phyloP scores from a whole-genome alignment of 2,113 vertebrate genomes.

The Leuciscus idus region DNA sequence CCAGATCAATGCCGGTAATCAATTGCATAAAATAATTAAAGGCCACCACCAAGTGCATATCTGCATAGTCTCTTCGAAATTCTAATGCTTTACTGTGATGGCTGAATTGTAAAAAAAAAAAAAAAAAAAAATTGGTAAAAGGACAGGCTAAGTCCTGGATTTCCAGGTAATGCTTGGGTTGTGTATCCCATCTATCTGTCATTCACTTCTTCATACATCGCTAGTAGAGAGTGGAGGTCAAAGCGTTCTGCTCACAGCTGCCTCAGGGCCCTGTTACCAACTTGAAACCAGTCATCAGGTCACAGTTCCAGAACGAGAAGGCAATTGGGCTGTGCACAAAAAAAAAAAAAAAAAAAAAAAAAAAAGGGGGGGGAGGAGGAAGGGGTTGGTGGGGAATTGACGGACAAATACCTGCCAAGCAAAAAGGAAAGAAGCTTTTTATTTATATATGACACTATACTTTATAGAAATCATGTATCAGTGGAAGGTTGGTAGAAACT shows the following conservation, averaged over 20 bases:
- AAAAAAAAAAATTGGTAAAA: background rate
- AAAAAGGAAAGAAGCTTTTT: background rate
- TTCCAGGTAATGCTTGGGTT: conserved; percentile 49
- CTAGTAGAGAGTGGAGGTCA: conserved; percentile 37
- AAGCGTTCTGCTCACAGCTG: conserved; percentile 30
- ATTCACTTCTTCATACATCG: conserved; percentile 46
- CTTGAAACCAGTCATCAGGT: conserved; percentile 27
- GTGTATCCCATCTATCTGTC: conserved; percentile 45
- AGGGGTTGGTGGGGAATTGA: background rate
- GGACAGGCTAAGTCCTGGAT: conserved; percentile 49
- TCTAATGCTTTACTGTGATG: conserved; percentile 50
- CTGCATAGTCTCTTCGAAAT: conserved; percentile 33
- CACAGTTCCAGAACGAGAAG: conserved; percentile 23
- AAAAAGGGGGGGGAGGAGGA: background rate
- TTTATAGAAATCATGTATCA: too few relatives aligned
- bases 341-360: background rate
- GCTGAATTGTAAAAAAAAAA: conserved; percentile 42
- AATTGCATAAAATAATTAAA: conserved; percentile 43
- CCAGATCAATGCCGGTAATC: conserved; percentile 44
- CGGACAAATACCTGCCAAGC: conserved; percentile 9
- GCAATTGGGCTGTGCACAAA: background rate
- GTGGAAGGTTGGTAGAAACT: too few relatives aligned
- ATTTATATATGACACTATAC: too few relatives aligned
- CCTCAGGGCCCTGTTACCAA: conserved; percentile 29
- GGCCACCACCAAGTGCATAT: background rate